Percentiles rank a stretch among this genome's conserved stretches.
Evolutionary conservation across 92 coral and sea anemone genomes (phyloP).

Genomic region (Chrysogorgia sp.): DNA sequence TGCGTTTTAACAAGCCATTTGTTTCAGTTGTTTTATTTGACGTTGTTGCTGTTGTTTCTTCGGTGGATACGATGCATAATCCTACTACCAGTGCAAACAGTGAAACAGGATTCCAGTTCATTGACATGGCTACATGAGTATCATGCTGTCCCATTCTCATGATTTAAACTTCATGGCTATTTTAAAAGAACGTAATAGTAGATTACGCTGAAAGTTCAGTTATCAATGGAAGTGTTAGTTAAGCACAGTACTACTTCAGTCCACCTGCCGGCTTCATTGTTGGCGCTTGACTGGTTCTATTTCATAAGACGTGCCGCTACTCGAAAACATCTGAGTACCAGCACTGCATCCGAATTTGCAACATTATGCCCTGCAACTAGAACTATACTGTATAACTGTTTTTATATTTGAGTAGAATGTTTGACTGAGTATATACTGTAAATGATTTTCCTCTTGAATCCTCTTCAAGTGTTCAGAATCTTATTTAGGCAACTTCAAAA

Average conservation of each 20-base stretch:
- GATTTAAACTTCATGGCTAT: not conserved
- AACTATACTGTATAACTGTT: no score
- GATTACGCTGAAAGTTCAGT: no score
- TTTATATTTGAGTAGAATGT: no score
- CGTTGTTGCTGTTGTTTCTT: not conserved
- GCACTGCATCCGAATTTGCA: no score
- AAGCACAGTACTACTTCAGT: no score
- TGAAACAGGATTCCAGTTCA: not conserved
- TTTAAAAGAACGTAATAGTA: not conserved
- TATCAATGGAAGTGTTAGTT: not conserved
- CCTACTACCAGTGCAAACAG: not conserved
- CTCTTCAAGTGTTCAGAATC: no score
- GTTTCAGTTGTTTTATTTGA: not conserved
- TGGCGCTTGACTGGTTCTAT: constrained; percentile 33
- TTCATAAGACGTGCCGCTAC: not conserved
- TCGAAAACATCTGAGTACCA: no score
- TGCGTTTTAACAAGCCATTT: not conserved
- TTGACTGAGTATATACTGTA: no score
- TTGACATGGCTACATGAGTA: not conserved
- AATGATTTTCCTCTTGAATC: no score
- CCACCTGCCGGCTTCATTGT: constrained; percentile 38
- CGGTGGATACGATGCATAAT: not conserved
- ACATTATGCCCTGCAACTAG: no score
- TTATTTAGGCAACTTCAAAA: no score
- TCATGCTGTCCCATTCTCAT: not conserved